Conservation (phyloP, 2,113 vertebrate genomes). For the Blennius ocellaris region DNA sequence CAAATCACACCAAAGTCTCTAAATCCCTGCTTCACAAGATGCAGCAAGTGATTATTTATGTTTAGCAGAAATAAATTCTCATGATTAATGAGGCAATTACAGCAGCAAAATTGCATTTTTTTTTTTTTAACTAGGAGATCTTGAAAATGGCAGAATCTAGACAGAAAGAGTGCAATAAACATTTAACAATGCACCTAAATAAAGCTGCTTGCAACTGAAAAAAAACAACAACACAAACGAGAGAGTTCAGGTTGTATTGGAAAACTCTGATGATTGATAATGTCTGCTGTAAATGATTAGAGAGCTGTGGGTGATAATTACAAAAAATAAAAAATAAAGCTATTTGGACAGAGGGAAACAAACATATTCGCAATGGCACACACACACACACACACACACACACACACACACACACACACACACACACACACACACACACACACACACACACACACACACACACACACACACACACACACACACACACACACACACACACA, state of each 20-base stretch:
- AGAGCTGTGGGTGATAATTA: conserved; percentile 1
- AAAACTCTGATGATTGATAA: not conserved
- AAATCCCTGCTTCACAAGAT: conserved; percentile 42
- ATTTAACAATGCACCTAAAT: not conserved
- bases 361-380: conserved; percentile 12
- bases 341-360: conserved; percentile 28
- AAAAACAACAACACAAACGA: not conserved
- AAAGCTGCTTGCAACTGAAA: not conserved
- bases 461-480: no score
- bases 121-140: no score
- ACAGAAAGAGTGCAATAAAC: not conserved
- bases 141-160: conserved; percentile 1
- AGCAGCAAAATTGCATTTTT: not conserved
- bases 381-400: conserved; percentile 7
- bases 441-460: no score
- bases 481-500: no score
- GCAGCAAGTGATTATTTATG: conserved; percentile 33
- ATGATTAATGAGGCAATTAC: conserved; percentile 15
- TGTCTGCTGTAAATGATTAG: conserved; percentile 1
- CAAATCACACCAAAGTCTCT: conserved; percentile 27
- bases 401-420: not conserved
- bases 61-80: conserved; percentile 23
- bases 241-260: not conserved
- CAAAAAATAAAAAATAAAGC: conserved; percentile 5
- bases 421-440: no score